Evolutionary conservation across 2,888 invertebrate genomes (phyloP).

Genomic region (Monopis laevigella): DNA sequence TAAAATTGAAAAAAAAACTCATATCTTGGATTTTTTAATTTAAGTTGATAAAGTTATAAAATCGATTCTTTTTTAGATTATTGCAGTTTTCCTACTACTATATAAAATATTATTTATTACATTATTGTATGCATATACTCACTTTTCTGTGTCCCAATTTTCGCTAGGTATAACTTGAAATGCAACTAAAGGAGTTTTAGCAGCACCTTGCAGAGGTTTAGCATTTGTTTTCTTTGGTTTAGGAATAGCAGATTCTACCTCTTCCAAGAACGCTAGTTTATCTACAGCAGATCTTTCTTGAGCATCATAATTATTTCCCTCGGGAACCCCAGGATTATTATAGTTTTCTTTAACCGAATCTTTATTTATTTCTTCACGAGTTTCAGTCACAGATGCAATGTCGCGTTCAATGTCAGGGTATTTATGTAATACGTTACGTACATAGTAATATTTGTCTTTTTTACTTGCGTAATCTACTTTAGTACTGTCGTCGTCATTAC

Average conservation of each 20-base stretch:
- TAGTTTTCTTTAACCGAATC: constrained; percentile 28
- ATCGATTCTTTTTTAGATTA: too few relatives aligned
- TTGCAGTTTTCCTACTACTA: too few relatives aligned
- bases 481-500: constrained; percentile 40
- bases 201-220: constrained; percentile 30
- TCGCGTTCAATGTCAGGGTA: constrained; percentile 30
- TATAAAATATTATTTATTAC: neutral
- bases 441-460: constrained; percentile 49
- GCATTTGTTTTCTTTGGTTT: constrained; percentile 24
- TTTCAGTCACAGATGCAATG: constrained; percentile 20
- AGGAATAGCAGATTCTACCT: constrained; percentile 24
- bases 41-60: too few relatives aligned
- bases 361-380: constrained; percentile 21
- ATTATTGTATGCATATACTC: neutral
- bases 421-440: constrained; percentile 51
- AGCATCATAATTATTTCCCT: constrained; percentile 25
- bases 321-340: constrained; percentile 28
- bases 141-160: constrained; percentile 45
- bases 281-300: constrained; percentile 44
- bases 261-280: constrained; percentile 34
- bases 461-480: constrained; percentile 24
- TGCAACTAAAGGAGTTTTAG: constrained; percentile 50
- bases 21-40: too few relatives aligned
- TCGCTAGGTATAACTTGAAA: constrained; percentile 62
- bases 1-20: too few relatives aligned